Conservation (phyloP, 1,140 invertebrate species). For the Chlorops oryzae region DNA sequence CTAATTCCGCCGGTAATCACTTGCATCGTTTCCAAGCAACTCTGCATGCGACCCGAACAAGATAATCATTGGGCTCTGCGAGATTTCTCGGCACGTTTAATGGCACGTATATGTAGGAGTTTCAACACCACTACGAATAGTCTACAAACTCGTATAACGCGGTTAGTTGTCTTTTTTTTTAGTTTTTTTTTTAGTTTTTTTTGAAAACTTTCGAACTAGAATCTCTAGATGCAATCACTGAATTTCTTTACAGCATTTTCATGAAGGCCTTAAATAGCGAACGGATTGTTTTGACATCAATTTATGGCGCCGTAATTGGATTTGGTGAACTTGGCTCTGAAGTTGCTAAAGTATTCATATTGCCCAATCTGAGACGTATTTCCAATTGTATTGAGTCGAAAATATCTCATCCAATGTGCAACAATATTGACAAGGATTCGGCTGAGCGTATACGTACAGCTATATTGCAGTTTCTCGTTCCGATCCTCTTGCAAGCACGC, state of each 20-base stretch:
- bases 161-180: no score
- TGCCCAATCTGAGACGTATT: conserved; percentile 78
- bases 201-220: no score
- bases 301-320: conserved; percentile 91
- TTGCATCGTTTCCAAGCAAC: conserved; percentile 93
- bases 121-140: conserved; percentile 96
- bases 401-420: conserved; percentile 57
- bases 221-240: no score
- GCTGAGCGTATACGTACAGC: conserved; percentile 87
- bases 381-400: conserved; percentile 77
- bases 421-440: conserved; percentile 82
- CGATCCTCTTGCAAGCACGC: conserved; percentile 74
- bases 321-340: conserved; percentile 87
- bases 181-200: no score
- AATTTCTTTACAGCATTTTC: conserved; percentile 52
- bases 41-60: conserved; percentile 90
- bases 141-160: conserved; percentile 87
- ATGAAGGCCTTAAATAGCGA: conserved; percentile 72
- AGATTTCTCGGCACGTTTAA: conserved; percentile 91
- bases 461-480: conserved; percentile 79
- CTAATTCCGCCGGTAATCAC: conserved; percentile 93
- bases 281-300: conserved; percentile 79
- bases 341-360: conserved; percentile 88
- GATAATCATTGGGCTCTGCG: conserved; percentile 99
- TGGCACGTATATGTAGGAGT: conserved; percentile 94